These are phyloP conservation scores for Cyclina sinensis DNA, from an alignment of 1,140 invertebrate genomes.

Conservation along the genomic window DNA sequence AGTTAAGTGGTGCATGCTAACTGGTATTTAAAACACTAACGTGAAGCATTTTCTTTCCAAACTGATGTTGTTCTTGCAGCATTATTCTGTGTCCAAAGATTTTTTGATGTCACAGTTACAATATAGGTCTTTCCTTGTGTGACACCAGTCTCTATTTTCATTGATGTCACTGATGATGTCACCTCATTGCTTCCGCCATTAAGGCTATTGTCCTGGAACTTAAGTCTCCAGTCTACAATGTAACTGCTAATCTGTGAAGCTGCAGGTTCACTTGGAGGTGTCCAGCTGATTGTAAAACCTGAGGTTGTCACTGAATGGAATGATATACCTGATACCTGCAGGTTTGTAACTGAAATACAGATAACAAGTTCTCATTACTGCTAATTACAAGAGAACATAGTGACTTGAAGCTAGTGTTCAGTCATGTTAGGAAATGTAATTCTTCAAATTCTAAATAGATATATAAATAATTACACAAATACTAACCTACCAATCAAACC, in stretches of 20 bases:
- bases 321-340: background rate
- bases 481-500: too few species aligned
- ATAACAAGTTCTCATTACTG: too few species aligned
- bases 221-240: background rate
- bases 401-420: too few species aligned
- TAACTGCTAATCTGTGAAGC: background rate
- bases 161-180: background rate
- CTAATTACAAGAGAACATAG: too few species aligned
- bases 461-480: too few species aligned
- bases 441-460: too few species aligned
- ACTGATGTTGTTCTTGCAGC: background rate
- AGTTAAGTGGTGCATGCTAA: too few species aligned
- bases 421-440: too few species aligned
- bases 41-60: background rate
- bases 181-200: background rate
- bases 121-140: background rate
- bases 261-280: background rate
- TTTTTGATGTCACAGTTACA: background rate
- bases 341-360: too few species aligned
- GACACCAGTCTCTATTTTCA: background rate
- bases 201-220: background rate
- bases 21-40: background rate
- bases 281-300: background rate
- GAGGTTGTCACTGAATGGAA: background rate
- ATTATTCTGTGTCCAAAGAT: background rate